Base-by-base conservation (phyloP, 2,888 invertebrate species). In the Anthophora plumipes region DNA sequence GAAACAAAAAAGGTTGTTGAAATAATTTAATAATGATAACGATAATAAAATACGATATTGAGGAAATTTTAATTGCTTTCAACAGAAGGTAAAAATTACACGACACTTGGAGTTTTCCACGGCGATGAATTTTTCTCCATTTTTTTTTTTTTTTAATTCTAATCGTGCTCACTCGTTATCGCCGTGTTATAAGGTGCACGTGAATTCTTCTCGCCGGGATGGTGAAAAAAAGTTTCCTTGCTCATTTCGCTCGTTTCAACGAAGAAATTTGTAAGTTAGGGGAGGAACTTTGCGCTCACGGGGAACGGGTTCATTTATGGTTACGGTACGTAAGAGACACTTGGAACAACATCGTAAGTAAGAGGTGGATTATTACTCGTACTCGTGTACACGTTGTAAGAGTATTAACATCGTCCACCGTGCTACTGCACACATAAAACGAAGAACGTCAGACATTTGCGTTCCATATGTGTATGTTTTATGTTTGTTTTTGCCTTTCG, bases 301-400 rank as follows among this genome's bases (percentile, higher is more conserved):
- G 25, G 78, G 50, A 71, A 74, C 63, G 54, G 77, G 75, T 71
- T 76, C 82, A 72, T 79, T 82, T 82, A 79, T 76, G 82, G 71
- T 80, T 54, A 72, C 72, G 72, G 55, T 54, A 78, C 60, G 71
- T 67, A 69, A 72, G 82, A 80, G 83, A 82, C 83, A 79, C 82
- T 79, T 82, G 82, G 64, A 71, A 67, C 67, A 67, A 41, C 52
- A 46, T 72, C 60, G 74, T 68, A 74, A 75, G 55, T 71, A 69
- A 83, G 48, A 17, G 54, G 50, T 63, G 79, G 75, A 83, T 83
- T 82, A 82, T 83, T 83, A 82, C 75, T 60, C 69, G 48, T 22
- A 37, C 64, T 39, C 57, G 69, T 70, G 59, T 73, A 79, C 83
- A 67, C 79, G 69, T 73, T 66, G 71, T 72, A 75, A 79, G 83